Percentiles rank a stretch among this genome's conserved stretches.
phyloP scores from a whole-genome alignment of 2,797 vertebrate species.

The Propithecus deckenii region DNA sequence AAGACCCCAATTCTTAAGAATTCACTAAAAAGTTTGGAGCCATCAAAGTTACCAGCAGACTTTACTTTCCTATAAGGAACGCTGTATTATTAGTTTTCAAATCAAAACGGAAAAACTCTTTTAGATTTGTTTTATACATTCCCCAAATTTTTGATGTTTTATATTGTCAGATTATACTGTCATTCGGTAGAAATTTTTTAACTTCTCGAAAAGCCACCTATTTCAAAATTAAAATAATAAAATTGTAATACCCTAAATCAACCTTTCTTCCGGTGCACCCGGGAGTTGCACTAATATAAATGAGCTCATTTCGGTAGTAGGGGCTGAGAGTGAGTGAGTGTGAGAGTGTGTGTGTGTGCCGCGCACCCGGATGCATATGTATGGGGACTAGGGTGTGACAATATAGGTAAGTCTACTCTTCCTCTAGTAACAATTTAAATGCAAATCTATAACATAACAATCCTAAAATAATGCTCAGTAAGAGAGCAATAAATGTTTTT shows the following conservation, averaged over 20 bases:
- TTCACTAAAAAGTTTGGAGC: neutral
- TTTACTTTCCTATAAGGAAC: slow-evolving; percentile 8
- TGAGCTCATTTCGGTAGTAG: neutral
- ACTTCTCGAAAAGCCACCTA: neutral
- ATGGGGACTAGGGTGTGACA: neutral
- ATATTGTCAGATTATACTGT: neutral
- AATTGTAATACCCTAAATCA: neutral
- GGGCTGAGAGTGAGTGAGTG: neutral
- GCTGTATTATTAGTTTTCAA: neutral
- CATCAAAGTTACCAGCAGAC: neutral
- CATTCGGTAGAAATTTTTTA: neutral
- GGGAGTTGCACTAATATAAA: neutral
- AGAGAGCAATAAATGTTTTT: neutral
- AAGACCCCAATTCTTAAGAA: slow-evolving; percentile 20
- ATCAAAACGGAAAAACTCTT: neutral
- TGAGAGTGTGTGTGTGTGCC: no score
- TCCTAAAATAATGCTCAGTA: neutral
- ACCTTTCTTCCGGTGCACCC: neutral
- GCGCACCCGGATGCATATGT: no score
- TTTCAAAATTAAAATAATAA: neutral
- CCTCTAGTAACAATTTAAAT: neutral
- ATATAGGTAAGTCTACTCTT: neutral
- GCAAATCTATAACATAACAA: neutral
- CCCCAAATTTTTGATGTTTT: neutral
- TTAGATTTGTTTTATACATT: neutral